A percentile compares a stretch with the other conserved stretches of the same genome.
These are phyloP conservation scores for Arrhamphus sclerolepis DNA, from an alignment of 2,797 vertebrate species.

Conservation along the genomic window DNA sequence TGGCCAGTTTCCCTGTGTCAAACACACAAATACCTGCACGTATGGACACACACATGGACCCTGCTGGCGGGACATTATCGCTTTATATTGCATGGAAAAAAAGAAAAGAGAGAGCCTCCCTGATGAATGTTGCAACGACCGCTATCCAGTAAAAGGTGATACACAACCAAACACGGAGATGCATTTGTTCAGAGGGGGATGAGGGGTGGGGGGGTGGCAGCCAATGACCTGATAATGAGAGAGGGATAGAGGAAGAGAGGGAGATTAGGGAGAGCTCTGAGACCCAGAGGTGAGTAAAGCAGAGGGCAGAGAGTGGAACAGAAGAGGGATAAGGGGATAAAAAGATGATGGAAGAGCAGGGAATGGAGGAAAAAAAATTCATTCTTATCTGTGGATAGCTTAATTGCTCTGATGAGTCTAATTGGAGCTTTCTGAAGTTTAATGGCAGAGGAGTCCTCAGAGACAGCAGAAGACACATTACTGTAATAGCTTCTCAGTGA, in stretches of 20 bases:
- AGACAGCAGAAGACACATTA: slow-evolving; percentile 75
- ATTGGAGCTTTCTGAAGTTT: slow-evolving; percentile 81
- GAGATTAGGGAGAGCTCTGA: slow-evolving; percentile 46
- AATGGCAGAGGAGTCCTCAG: slow-evolving; percentile 78
- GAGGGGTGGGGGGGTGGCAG: slow-evolving; percentile 1
- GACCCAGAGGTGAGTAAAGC: slow-evolving; percentile 70
- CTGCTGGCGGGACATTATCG: slow-evolving; percentile 73
- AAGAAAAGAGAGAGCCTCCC: slow-evolving; percentile 60
- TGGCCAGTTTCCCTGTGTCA: slow-evolving; percentile 63
- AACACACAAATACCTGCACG: slow-evolving; percentile 35
- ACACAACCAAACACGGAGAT: slow-evolving; percentile 77
- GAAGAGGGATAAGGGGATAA: slow-evolving; percentile 73
- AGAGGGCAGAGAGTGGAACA: slow-evolving; percentile 70
- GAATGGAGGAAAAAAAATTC: slow-evolving; percentile 70
- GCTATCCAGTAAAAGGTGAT: slow-evolving; percentile 77
- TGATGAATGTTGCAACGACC: slow-evolving; percentile 76
- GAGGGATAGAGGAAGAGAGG: slow-evolving; percentile 26
- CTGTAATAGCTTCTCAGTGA: slow-evolving; percentile 70
- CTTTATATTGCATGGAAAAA: slow-evolving; percentile 70
- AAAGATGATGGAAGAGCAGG: slow-evolving; percentile 69
- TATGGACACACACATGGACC: slow-evolving; percentile 32
- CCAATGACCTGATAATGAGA: slow-evolving; percentile 69
- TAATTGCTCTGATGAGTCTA: slow-evolving; percentile 82
- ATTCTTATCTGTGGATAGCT: slow-evolving; percentile 82
- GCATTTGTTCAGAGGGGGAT: slow-evolving; percentile 57